phyloP scores from a whole-genome alignment of 2,113 vertebrate genomes.

The Pteronura brasiliensis region DNA sequence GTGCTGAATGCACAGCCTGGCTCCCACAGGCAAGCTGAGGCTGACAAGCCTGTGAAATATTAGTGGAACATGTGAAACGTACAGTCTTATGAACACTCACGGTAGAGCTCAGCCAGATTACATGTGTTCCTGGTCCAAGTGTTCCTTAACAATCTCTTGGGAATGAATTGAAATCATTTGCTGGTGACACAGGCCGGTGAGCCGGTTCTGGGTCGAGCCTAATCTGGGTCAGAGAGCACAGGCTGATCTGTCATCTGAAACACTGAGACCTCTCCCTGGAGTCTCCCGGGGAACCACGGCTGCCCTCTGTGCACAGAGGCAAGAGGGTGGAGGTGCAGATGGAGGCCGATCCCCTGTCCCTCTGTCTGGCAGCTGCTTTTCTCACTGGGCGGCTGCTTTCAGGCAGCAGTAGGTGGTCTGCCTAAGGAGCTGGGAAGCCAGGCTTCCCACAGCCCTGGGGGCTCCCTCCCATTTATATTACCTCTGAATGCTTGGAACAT shows the following conservation, averaged over 20 bases:
- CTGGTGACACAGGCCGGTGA: neutral
- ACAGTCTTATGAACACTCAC: neutral
- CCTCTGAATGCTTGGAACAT: slow-evolving; percentile 20
- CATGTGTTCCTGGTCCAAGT: neutral
- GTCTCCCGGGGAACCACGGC: neutral
- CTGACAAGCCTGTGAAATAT: slow-evolving; percentile 11
- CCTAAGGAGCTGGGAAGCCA: neutral
- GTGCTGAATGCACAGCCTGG: neutral
- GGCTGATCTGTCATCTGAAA: slow-evolving; percentile 19
- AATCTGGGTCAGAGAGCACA: neutral
- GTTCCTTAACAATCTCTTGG: neutral
- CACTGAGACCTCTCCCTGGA: neutral
- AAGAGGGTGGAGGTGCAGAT: neutral
- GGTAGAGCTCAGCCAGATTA: neutral
- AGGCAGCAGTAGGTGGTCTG: slow-evolving; percentile 36
- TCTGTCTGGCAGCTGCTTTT: slow-evolving; percentile 4
- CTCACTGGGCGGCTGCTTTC: neutral
- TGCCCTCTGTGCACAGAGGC: neutral
- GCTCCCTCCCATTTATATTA: slow-evolving; percentile 44
- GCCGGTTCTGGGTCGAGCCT: neutral
- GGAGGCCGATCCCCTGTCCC: neutral
- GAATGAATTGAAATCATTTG: slow-evolving; percentile 20
- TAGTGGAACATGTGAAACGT: neutral
- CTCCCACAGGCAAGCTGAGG: neutral
- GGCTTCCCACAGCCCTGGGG: neutral